Base-by-base conservation (phyloP, 92 coral and sea anemone genomes). In the Umimayanthus kanabou region DNA sequence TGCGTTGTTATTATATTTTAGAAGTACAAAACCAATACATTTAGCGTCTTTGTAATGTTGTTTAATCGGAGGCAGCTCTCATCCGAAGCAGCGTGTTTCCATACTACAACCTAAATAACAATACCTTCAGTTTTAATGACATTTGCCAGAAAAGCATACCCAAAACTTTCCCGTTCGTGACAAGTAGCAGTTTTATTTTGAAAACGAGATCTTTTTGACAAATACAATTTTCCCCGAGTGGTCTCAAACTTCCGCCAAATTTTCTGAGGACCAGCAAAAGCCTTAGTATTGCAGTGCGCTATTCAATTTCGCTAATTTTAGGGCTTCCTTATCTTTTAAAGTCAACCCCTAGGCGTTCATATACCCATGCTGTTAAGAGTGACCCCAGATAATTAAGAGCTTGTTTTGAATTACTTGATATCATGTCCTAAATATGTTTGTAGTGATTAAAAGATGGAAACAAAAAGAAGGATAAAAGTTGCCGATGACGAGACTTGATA, bases 381-480 rank as follows among this genome's bases (percentile, higher is more conserved):
- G 94, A 90, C 93, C 89, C 89, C 77, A 73, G 40, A 90, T 93
- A 94, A 92, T 94, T 92, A 94, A 85, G 93, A 85, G 69, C 87
- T 89, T 85, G 92, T 94, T 94, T 92, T 77, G 88, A 87, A 91
- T 93, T 93, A 86, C 92, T 89, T 88, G 88, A 84, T 90, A 89
- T 88, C 89, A 47, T 88, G 90, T 80, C 84, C 91, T 91, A 91
- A 92, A 93, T 89, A 91, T 85, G 86, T 91, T 78, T 82, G 78
- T 89, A 89, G 89, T 88, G 91, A 93, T 94, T 85, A 93, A 88
- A 76, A 85, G 91, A 84, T 81, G 37, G 90, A 87, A 88, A 93
- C 88, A 91, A 89, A 93, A 93, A 84, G 98, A 84, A 89, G 82
- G 85, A 91, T 82, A 89, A 92, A 88, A 91, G 66, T 85, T 89